Evolutionary conservation across 2,113 vertebrate genomes (phyloP).

Genomic region (Pelecanoides urinatrix): DNA sequence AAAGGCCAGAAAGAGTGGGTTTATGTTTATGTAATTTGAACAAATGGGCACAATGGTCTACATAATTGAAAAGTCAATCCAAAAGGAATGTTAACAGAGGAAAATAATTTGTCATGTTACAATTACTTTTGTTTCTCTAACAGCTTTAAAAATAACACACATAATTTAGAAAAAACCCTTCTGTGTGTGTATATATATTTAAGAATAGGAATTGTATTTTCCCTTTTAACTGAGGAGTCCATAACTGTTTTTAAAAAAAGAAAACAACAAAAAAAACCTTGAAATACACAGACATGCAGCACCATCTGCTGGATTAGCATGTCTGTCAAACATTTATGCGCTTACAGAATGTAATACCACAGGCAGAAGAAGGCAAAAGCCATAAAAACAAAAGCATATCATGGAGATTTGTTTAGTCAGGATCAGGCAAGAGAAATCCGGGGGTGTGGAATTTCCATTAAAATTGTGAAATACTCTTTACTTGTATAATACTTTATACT

Average conservation of each 20-base stretch:
- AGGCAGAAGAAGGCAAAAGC: not conserved
- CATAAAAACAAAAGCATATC: not conserved
- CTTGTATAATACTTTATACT: not conserved
- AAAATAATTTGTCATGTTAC: not conserved
- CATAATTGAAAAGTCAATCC: not conserved
- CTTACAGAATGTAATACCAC: not conserved
- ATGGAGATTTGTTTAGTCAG: not conserved
- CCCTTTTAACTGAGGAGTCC: not conserved
- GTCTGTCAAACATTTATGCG: not conserved
- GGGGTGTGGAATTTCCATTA: not conserved
- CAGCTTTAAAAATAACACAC: conserved; percentile 1
- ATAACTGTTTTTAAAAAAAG: not conserved
- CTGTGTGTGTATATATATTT: not conserved
- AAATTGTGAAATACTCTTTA: not conserved
- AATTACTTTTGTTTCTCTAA: conserved; percentile 32
- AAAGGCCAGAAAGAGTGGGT: not conserved
- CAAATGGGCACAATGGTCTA: not conserved
- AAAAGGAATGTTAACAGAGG: not conserved
- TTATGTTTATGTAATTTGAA: not conserved
- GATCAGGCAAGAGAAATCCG: not conserved
- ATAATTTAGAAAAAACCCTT: not conserved
- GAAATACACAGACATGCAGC: conserved; percentile 71
- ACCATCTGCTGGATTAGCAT: conserved; percentile 76
- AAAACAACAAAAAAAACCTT: not conserved
- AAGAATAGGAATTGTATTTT: conserved; percentile 7